Base-by-base conservation (phyloP, 2,888 invertebrate species). In the Conus canariensis region DNA sequence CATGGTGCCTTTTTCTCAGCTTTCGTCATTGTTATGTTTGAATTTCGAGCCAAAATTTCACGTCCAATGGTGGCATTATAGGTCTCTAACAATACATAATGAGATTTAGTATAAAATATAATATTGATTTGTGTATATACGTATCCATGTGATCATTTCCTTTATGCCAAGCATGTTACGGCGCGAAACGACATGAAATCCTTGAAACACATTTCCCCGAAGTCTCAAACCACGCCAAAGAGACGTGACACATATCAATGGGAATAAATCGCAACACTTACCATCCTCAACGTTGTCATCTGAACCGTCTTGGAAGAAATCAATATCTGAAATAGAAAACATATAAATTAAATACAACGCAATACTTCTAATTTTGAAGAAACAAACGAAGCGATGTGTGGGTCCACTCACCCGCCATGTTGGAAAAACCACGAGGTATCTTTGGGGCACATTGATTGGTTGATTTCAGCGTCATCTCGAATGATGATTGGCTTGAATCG, bases 371-470 rank as follows among this genome's bases (percentile, higher is more conserved):
- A 94, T 92, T 93, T 92, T 91, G 91, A 92, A 93, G 93, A 93
- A 94, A 94, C 94, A 93, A 94, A 94, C 92, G 93, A 92, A 93
- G 93, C 93, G 94, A 94, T 94, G 94, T 94, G 94, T 94, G 94
- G 95, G 94, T 94, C 94, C 94, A 94, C 95, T 95, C 95, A 95
- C 95, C 95, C 95, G 95, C 95, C 95, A 95, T 95, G 93, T 95
- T 95, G 95, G 94, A 94, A 94, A 94, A 94, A 94, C 94, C 95
- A 94, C 95, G 94, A 94, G 94, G 94, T 94, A 92, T 94, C 92
- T 90, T 91, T 92, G 85, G 88, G 88, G 91, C 89, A 74, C 90
- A 91, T 85, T 93, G 92, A 93, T 94, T 94, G 93, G 93, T 85
- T 88, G 88, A 88, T 91, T 88, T 88, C 88, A 90, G 89, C 90